Conservation (phyloP, 1,140 invertebrate genomes). For the Cephus cinctus region DNA sequence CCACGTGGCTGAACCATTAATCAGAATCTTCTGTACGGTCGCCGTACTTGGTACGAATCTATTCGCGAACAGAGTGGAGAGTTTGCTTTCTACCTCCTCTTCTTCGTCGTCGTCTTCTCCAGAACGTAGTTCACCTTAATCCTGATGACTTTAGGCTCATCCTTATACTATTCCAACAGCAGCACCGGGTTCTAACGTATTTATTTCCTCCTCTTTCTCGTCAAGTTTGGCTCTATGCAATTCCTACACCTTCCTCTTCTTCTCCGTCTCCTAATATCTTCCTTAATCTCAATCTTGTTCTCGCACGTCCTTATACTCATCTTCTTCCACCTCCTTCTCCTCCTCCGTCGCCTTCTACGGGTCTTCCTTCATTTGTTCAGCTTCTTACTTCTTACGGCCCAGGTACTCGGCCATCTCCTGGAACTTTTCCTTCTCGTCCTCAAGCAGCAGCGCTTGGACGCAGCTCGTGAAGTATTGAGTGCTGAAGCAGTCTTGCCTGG, state of each 20-base stretch:
- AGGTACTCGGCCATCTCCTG: slow-evolving; percentile 63
- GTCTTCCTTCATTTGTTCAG: slow-evolving; percentile 1
- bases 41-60: no score
- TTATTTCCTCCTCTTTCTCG: slow-evolving; percentile 5
- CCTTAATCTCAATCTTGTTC: slow-evolving; percentile 19
- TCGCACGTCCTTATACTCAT: not conserved
- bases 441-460: slow-evolving; percentile 61
- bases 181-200: not conserved
- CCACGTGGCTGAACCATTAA: no score
- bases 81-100: no score
- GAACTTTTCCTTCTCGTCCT: slow-evolving; percentile 60
- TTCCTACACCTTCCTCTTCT: slow-evolving; percentile 3
- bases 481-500: slow-evolving; percentile 62
- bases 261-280: slow-evolving; percentile 25
- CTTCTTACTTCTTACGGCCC: slow-evolving; percentile 55
- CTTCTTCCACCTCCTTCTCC: not conserved
- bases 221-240: not conserved
- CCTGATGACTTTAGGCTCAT: not conserved
- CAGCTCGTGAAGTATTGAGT: slow-evolving; percentile 66
- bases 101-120: no score
- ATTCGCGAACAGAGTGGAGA: no score
- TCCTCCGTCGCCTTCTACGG: not conserved
- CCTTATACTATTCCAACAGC: not conserved
- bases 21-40: no score
- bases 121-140: not conserved